Evolutionary conservation across 2,113 vertebrate genomes (phyloP).

Genomic region (Bungarus multicinctus): DNA sequence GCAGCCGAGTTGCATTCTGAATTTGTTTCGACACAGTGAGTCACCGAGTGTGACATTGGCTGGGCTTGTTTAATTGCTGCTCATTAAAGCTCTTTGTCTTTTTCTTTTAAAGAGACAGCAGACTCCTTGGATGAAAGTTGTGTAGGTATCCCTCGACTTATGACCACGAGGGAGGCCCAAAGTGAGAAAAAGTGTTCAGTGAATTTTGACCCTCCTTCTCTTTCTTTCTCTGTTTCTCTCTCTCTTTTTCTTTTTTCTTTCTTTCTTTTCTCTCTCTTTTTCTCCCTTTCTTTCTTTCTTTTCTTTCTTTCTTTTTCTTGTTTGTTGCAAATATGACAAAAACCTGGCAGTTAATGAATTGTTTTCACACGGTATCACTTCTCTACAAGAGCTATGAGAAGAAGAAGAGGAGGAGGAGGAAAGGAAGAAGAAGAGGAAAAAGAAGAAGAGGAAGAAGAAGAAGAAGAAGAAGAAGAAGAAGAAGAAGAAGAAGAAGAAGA

Average conservation of each 20-base stretch:
- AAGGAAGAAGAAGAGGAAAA: too few relatives aligned
- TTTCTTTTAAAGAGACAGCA: not conserved
- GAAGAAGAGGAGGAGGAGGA: too few relatives aligned
- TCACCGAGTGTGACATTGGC: not conserved
- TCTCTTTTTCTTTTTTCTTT: too few relatives aligned
- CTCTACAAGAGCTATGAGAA: not conserved
- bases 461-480: too few relatives aligned
- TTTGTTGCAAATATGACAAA: not conserved
- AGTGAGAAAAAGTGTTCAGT: too few relatives aligned
- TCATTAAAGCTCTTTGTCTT: not conserved
- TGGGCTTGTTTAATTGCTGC: not conserved
- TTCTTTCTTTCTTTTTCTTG: not conserved
- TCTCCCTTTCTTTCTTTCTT: too few relatives aligned
- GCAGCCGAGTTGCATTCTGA: not conserved
- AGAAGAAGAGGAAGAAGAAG: too few relatives aligned
- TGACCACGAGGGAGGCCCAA: too few relatives aligned
- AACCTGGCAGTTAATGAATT: not conserved
- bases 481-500: too few relatives aligned
- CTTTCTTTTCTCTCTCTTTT: too few relatives aligned
- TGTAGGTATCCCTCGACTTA: accelerated
- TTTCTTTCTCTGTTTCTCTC: too few relatives aligned
- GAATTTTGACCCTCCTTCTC: too few relatives aligned
- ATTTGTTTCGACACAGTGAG: not conserved
- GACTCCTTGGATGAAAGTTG: not conserved
- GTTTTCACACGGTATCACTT: not conserved